Percentiles rank a stretch among this genome's conserved stretches.
Conservation (phyloP, 1,140 invertebrate genomes). For the Drosophila teissieri region DNA sequence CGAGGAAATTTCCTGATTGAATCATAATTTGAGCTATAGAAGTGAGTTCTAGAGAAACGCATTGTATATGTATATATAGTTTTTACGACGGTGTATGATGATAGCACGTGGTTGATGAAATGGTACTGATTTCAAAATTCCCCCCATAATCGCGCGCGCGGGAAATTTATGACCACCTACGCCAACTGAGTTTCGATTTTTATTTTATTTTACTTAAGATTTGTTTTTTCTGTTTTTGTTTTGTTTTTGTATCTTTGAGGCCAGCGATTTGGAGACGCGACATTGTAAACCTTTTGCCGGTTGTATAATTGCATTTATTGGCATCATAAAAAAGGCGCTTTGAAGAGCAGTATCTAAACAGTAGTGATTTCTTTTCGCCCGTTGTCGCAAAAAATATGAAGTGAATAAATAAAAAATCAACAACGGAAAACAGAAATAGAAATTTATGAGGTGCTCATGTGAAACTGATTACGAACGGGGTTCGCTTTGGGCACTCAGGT, state of each 20-base stretch:
- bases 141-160: slow-evolving; percentile 39
- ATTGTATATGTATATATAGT: slow-evolving; percentile 3
- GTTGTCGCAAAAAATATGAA: slow-evolving; percentile 40
- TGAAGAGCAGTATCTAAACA: slow-evolving; percentile 80
- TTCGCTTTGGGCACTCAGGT: slow-evolving; percentile 40
- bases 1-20: slow-evolving; percentile 73
- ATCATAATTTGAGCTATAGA: slow-evolving; percentile 64
- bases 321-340: slow-evolving; percentile 72
- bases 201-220: slow-evolving; percentile 23
- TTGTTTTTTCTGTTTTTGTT: slow-evolving; percentile 1
- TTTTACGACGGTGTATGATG: slow-evolving; percentile 60
- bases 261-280: slow-evolving; percentile 38
- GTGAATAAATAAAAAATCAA: slow-evolving; percentile 16
- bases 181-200: slow-evolving; percentile 47
- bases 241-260: slow-evolving; percentile 35
- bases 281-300: slow-evolving; percentile 45
- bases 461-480: slow-evolving; percentile 71
- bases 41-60: not conserved
- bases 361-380: slow-evolving; percentile 75
- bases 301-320: slow-evolving; percentile 82
- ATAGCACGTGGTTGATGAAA: slow-evolving; percentile 76
- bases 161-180: slow-evolving; percentile 69
- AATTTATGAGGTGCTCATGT: slow-evolving; percentile 80
- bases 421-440: slow-evolving; percentile 33
- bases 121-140: slow-evolving; percentile 77